Conservation (phyloP, 2,797 vertebrate species). For the Peromyscus aztecus region DNA sequence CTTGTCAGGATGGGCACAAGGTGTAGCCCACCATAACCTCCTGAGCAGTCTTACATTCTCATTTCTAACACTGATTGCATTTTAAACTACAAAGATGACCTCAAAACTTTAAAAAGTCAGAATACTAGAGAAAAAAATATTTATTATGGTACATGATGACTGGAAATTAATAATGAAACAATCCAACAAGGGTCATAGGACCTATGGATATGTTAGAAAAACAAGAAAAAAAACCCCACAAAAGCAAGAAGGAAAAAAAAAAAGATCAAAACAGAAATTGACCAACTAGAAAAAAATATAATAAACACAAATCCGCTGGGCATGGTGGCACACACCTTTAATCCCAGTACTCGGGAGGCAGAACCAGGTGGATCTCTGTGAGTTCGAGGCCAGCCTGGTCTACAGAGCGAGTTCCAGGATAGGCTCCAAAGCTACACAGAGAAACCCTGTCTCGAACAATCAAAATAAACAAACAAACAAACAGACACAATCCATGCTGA, state of each 20-base stretch:
- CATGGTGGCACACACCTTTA: too few species aligned
- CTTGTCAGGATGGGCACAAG: neutral
- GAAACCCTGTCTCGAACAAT: too few species aligned
- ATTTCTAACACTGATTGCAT: neutral
- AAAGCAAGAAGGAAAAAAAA: neutral
- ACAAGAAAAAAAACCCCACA: neutral
- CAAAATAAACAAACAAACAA: too few species aligned
- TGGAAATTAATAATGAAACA: neutral
- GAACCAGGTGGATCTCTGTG: too few species aligned
- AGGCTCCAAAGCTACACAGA: too few species aligned
- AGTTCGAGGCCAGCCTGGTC: too few species aligned
- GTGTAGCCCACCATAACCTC: neutral
- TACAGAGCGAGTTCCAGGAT: too few species aligned
- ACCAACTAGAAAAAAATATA: neutral
- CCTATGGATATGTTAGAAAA: neutral
- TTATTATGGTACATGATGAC: neutral
- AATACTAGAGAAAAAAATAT: neutral
- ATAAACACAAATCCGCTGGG: neutral
- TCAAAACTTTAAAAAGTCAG: neutral
- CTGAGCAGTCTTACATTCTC: neutral
- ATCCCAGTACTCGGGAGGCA: too few species aligned
- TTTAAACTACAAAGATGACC: neutral
- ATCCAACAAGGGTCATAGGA: neutral
- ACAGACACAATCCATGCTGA: neutral
- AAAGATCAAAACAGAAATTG: neutral